These are phyloP conservation scores for Nasua narica DNA, from an alignment of 2,797 vertebrate genomes.

Conservation along the genomic window DNA sequence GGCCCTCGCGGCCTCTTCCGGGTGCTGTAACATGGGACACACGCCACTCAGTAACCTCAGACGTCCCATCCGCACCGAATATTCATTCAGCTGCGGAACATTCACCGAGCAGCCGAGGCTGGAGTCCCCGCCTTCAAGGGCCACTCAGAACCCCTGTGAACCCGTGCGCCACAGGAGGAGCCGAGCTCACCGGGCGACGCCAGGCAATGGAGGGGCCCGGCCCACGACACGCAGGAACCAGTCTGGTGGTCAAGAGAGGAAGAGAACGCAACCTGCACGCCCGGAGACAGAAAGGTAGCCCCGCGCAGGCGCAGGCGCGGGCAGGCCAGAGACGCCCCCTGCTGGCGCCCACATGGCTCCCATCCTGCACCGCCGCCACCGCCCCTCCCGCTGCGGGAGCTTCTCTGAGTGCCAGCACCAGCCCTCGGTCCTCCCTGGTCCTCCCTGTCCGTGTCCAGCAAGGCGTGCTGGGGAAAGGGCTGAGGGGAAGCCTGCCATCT, in stretches of 20 bases:
- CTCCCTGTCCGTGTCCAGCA: accelerated
- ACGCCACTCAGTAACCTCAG: neutral
- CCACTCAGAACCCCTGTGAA: neutral
- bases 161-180: neutral
- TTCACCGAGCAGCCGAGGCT: neutral
- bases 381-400: too few species aligned
- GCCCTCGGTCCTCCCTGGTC: neutral
- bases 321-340: accelerated
- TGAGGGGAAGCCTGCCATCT: neutral
- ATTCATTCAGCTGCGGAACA: neutral
- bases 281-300: accelerated
- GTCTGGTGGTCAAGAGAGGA: neutral
- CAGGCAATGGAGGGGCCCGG: neutral
- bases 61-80: neutral
- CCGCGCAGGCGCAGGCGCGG: accelerated
- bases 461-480: neutral
- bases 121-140: neutral
- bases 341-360: neutral
- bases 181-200: neutral
- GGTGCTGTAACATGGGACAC: neutral
- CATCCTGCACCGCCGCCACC: neutral
- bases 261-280: too few species aligned
- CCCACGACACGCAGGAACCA: neutral
- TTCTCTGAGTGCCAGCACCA: neutral
- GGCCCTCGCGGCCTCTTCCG: neutral